Percentiles rank a stretch among this genome's conserved stretches.
phyloP scores from a whole-genome alignment of 30 jellyfish, hydroid and myxozoan species.

The Phacellophora camtschatica region DNA sequence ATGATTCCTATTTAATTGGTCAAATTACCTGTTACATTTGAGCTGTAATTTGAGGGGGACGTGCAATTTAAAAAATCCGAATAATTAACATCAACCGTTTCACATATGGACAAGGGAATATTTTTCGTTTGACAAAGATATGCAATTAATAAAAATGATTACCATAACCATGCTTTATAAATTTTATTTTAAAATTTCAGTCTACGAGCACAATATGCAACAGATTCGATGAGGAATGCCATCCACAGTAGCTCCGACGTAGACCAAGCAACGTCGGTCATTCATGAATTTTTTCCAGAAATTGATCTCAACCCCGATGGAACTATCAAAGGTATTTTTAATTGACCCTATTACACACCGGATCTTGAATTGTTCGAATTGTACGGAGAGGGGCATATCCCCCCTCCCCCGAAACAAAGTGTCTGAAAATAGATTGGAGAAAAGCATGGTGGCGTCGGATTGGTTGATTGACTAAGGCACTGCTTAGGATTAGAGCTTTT shows the following conservation, averaged over 20 bases:
- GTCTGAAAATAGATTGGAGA: not conserved
- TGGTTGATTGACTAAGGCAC: not conserved
- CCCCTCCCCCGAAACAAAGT: not conserved
- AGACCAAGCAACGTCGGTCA: constrained; percentile 59
- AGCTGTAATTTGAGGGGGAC: too few relatives aligned
- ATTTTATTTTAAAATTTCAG: too few relatives aligned
- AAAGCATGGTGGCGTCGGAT: not conserved
- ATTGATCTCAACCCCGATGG: constrained; percentile 66
- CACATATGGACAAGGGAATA: too few relatives aligned
- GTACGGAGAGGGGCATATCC: not conserved
- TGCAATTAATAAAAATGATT: too few relatives aligned
- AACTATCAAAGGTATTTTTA: constrained; percentile 51
- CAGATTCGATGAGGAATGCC: constrained; percentile 82
- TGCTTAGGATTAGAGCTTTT: not conserved
- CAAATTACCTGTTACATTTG: too few relatives aligned
- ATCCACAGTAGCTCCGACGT: constrained; percentile 83
- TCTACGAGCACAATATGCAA: constrained; percentile 84
- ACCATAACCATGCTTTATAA: too few relatives aligned
- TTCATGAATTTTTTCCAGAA: constrained; percentile 80
- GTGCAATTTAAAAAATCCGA: too few relatives aligned
- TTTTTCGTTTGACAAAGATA: too few relatives aligned
- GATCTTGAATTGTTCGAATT: not conserved
- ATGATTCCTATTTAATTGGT: too few relatives aligned
- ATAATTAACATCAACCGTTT: too few relatives aligned
- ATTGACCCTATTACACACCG: not conserved